These are phyloP conservation scores for Nyctalus aviator DNA, from an alignment of 2,797 vertebrate species.

Conservation along the genomic window DNA sequence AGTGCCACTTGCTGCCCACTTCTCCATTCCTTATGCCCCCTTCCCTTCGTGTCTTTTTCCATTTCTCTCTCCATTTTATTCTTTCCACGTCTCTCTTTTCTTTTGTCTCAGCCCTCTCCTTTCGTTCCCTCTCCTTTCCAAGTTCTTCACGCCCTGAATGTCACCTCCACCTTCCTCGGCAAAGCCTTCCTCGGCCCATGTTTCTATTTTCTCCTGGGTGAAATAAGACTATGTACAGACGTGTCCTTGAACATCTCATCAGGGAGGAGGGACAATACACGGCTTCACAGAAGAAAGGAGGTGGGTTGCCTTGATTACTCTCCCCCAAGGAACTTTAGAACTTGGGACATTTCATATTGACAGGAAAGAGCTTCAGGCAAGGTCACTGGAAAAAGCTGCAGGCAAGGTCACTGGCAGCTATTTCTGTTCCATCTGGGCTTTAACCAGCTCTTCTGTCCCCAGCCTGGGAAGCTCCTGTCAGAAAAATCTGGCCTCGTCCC, in stretches of 20 bases:
- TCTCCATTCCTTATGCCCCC: background rate
- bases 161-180: slow-evolving; percentile 40
- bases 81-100: background rate
- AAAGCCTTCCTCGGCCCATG: background rate
- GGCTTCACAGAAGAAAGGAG: slow-evolving; percentile 64
- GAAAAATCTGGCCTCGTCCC: background rate
- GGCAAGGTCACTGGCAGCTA: slow-evolving; percentile 22
- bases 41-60: background rate
- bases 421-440: slow-evolving; percentile 29
- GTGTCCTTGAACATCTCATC: slow-evolving; percentile 63
- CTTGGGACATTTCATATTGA: slow-evolving; percentile 61
- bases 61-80: background rate
- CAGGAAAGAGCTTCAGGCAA: slow-evolving; percentile 52
- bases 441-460: slow-evolving; percentile 7
- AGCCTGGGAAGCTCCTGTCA: background rate
- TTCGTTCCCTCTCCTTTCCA: background rate
- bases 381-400: slow-evolving; percentile 42
- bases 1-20: no score
- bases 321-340: slow-evolving; percentile 68
- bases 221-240: background rate
- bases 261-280: background rate
- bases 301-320: slow-evolving; percentile 44
- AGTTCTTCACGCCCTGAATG: background rate
- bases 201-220: slow-evolving; percentile 56
- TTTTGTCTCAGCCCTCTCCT: background rate